Evolutionary conservation across 2,113 vertebrate species (phyloP).

Genomic region (Brachionichthys hirsutus): DNA sequence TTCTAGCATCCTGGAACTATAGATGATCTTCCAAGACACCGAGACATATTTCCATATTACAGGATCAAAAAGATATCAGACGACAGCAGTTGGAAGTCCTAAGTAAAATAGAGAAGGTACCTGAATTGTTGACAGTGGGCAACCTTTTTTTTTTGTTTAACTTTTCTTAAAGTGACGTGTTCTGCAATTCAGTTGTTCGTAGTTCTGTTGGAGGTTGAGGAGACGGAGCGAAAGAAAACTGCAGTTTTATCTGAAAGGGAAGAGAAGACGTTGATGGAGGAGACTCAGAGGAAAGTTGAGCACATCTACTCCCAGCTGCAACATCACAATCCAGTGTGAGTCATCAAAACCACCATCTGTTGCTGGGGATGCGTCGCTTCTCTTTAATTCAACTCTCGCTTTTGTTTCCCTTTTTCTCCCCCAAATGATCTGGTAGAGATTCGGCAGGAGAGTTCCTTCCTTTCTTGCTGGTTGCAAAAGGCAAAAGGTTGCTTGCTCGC

Average conservation of each 20-base stretch:
- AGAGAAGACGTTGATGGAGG: slow-evolving; percentile 60
- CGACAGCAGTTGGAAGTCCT: slow-evolving; percentile 83
- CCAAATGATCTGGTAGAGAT: slow-evolving; percentile 71
- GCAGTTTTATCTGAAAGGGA: slow-evolving; percentile 64
- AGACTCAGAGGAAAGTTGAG: slow-evolving; percentile 76
- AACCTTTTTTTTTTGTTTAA: neutral
- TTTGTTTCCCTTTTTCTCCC: neutral
- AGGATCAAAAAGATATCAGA: slow-evolving; percentile 79
- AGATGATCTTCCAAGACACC: neutral
- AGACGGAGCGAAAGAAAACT: slow-evolving; percentile 73
- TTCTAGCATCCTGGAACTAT: neutral
- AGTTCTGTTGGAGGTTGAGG: slow-evolving; percentile 86
- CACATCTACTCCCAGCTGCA: slow-evolving; percentile 81
- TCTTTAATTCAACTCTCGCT: neutral
- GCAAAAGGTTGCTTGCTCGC: slow-evolving; percentile 84
- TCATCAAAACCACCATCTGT: neutral
- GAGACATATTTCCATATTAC: neutral
- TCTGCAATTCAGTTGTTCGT: slow-evolving; percentile 80
- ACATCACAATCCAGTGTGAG: slow-evolving; percentile 64
- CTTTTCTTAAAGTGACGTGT: no score
- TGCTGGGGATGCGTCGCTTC: no score
- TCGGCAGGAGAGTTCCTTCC: slow-evolving; percentile 85
- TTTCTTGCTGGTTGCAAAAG: slow-evolving; percentile 86
- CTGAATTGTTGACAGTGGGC: neutral
- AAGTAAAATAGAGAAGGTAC: slow-evolving; percentile 87